Base-by-base conservation (phyloP, 2,888 invertebrate species). In the Biston stratarius region DNA sequence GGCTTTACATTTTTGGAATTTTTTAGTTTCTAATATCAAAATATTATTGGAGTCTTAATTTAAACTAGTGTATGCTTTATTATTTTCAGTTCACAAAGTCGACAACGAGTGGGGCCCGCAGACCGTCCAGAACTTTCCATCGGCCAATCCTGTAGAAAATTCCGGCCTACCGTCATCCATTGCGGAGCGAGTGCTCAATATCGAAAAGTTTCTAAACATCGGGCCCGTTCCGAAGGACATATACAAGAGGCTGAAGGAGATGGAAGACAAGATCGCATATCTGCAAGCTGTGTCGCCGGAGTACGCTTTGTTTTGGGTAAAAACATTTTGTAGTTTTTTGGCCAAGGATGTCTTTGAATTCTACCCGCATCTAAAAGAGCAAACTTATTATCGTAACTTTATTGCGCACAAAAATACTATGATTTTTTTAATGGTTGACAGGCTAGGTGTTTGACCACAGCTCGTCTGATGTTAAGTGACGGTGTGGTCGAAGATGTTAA, bases 251-350 rank as follows among this genome's bases (percentile, higher is more conserved):
- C 86, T 98, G 6, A 97, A 97, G 85, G 90, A 89, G 0, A 94
- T 97, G 77, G 98, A 98, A 86, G 95, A 97, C 78, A 94, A 96
- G 72, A 94, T 98, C 57, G 90, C 97, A 8, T 91, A 95, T 69
- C 86, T 98, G 66, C 96, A 98, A 86, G 95, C 97, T 0, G 85
- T 97, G 61, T 97, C 97, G 47, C 97, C 97, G 0, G 98, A 98
- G 86, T 98, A 98, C 81, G 95, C 95, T 34, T 94, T 96, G 75
- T 96, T 96, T 76, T 92, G 92, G 92, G 92, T 89, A 45, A 74
- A 83, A 48, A 6, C 24, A 10, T 10, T 42, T 44, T 33, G 24
- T 33, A 34, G 8, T 12, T 36, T 36, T 36, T 36, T 2, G 24
- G 24, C 24, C 3, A 24, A 24, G 24, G 1, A 24, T 3, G 24